Evolutionary conservation across 2,113 vertebrate species (phyloP), one percentile per base, ranked within the genome.

Genomic region (Megaceryle maxima): DNA sequence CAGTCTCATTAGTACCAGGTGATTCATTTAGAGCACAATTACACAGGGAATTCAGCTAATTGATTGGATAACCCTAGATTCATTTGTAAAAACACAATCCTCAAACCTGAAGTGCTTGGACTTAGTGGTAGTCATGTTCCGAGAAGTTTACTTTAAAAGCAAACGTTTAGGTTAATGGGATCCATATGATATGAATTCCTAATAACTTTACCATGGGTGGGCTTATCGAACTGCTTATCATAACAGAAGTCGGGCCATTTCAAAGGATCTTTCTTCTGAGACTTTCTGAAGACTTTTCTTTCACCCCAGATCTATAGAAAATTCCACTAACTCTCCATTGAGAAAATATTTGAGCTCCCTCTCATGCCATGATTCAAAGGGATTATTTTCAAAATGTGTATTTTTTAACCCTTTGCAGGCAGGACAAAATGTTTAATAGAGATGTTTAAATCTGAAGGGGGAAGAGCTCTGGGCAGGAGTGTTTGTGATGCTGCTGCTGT

Each of bases 131-230:
- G 92, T 83, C 92, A 14, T 97, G 96, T 92, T 93, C 68, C 43
- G 20, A 81, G 48, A 66, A 94, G 96, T 86, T 96, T 97, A 39
- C 96, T 97, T 93, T 92, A 78, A 94, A 97, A 97, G 95, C 95
- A 97, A 90, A 96, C 92, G 85, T 96, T 96, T 87, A 92, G 95
- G 94, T 95, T 98, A 98, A 98, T 98, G 97, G 97, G 79, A 96
- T 98, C 97, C 98, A 98, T 97, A 97, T 98, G 98, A 96, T 73
- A 96, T 44, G 83, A 82, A 89, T 92, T 94, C 90, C 78, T 92
- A 94, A 91, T 87, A 92, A 95, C 95, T 93, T 93, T 96, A 91
- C 94, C 95, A 96, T 97, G 97, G 98, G 98, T 98, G 97, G 97
- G 97, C 97, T 97, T 96, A 97, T 97, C 97, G 84, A 97, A 87